Evolutionary conservation across 2,113 vertebrate species (phyloP).

Genomic region (Tursiops truncatus): DNA sequence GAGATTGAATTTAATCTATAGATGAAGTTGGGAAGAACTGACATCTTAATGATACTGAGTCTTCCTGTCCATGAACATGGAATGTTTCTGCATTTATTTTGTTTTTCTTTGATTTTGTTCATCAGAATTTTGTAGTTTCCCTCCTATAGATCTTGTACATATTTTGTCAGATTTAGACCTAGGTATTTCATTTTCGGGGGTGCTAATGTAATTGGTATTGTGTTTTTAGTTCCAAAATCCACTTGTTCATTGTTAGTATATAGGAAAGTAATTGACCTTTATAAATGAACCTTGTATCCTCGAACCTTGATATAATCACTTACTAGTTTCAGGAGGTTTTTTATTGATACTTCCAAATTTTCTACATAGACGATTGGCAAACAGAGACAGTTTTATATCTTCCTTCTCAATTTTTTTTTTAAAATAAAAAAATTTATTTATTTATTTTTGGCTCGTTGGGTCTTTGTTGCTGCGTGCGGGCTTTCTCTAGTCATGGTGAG

Average conservation of each 20-base stretch:
- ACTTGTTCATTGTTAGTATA: background rate
- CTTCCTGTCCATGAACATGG: too few species aligned
- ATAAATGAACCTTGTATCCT: background rate
- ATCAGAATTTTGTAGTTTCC: background rate
- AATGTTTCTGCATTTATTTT: too few species aligned
- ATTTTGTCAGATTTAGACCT: background rate
- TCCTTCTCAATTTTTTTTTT: background rate
- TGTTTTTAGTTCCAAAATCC: background rate
- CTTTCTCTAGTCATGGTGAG: too few species aligned
- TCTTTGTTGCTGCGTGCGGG: too few species aligned
- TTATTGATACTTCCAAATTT: background rate
- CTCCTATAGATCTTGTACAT: background rate
- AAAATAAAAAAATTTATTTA: too few species aligned
- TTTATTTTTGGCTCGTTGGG: too few species aligned
- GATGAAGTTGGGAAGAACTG: background rate
- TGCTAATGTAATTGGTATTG: background rate
- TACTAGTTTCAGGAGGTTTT: background rate
- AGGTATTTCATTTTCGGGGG: background rate
- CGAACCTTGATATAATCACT: background rate
- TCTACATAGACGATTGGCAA: background rate
- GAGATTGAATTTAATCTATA: background rate
- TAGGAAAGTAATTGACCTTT: background rate
- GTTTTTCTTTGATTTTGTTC: background rate
- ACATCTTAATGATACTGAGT: too few species aligned
- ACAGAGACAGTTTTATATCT: background rate